Conservation (phyloP, 2,113 vertebrate species). For the Anser cygnoides region DNA sequence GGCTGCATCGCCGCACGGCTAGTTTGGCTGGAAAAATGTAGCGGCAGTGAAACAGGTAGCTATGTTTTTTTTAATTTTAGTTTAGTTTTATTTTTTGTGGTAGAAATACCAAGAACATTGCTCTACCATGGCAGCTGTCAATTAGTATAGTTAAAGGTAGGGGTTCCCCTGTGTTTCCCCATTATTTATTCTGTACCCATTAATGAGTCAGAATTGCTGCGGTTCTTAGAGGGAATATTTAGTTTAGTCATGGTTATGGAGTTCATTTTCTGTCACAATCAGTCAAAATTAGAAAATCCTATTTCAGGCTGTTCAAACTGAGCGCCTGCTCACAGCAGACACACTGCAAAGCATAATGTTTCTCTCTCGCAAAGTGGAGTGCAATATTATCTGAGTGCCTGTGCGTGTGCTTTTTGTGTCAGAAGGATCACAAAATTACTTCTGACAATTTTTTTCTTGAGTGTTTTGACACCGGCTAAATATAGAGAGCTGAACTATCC, state of each 20-base stretch:
- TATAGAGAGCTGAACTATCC: background rate
- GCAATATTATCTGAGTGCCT: background rate
- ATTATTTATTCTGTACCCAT: background rate
- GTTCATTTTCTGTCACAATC: background rate
- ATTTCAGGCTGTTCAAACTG: background rate
- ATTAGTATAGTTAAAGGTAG: fast-evolving
- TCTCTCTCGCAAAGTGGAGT: background rate
- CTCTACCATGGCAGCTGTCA: too few relatives aligned
- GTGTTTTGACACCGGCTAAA: background rate
- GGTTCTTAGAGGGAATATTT: background rate
- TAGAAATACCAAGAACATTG: background rate
- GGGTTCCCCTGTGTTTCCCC: background rate
- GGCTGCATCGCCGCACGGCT: too few relatives aligned
- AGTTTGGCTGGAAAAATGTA: too few relatives aligned
- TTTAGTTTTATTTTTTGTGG: background rate
- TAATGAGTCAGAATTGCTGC: background rate
- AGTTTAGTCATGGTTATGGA: background rate
- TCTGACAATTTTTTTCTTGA: slow-evolving; percentile 4
- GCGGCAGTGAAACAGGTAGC: background rate
- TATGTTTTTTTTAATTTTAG: background rate
- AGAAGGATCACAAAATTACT: background rate
- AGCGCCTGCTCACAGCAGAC: too few relatives aligned
- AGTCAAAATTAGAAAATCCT: background rate
- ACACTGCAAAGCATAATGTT: background rate
- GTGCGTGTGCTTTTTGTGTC: background rate